Conservation (phyloP, 2,888 invertebrate genomes). For the Diploptera punctata region DNA sequence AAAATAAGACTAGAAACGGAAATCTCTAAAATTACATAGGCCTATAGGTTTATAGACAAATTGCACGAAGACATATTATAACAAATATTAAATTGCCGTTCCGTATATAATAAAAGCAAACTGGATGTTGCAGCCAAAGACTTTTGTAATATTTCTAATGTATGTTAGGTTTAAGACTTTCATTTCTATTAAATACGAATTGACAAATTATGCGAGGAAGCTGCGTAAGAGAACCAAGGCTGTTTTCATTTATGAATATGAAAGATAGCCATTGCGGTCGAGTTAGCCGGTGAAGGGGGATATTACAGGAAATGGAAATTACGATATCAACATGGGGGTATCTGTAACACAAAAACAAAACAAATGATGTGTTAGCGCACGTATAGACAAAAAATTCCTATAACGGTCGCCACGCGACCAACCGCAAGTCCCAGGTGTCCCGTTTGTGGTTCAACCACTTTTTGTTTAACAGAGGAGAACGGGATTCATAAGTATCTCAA, state of each 20-base stretch:
- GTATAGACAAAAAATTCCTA: background rate
- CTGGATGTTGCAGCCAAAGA: too few species aligned
- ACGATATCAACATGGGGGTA: background rate
- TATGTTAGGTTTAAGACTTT: too few species aligned
- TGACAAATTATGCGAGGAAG: background rate
- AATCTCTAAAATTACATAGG: too few species aligned
- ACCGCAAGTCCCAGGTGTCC: background rate
- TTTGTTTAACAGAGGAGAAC: too few species aligned
- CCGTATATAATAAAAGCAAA: too few species aligned
- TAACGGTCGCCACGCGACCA: constrained; percentile 27
- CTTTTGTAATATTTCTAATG: too few species aligned
- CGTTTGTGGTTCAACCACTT: background rate
- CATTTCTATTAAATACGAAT: too few species aligned
- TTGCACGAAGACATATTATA: too few species aligned
- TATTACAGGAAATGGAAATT: background rate
- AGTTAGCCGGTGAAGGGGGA: background rate
- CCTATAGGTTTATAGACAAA: too few species aligned
- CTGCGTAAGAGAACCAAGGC: background rate
- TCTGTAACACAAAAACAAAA: background rate
- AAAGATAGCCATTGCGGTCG: background rate
- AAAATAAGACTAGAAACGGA: too few species aligned
- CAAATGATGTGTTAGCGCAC: background rate
- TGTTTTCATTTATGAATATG: constrained; percentile 7
- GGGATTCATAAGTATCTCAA: too few species aligned
- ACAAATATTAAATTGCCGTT: too few species aligned